These are phyloP conservation scores for Patiria pectinifera DNA, from an alignment of 53 echinoderm and acorn worm genomes.

Conservation along the genomic window DNA sequence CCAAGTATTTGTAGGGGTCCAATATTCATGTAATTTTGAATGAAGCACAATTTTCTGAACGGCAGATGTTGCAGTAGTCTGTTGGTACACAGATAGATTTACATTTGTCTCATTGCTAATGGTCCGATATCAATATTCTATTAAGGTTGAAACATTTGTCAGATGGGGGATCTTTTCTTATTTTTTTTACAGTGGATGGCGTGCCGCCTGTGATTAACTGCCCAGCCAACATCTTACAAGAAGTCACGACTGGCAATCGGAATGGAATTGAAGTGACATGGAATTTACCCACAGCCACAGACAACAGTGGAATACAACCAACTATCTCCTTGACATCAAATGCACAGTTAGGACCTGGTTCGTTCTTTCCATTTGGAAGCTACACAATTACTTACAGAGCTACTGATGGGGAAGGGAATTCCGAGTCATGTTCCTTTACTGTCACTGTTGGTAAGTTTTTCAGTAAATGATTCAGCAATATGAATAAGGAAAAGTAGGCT, in stretches of 20 bases:
- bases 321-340: conserved; percentile 25
- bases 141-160: neutral
- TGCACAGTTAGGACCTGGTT: neutral
- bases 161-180: neutral
- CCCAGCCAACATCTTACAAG: conserved; percentile 27
- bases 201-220: conserved; percentile 50
- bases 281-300: conserved; percentile 17
- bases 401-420: conserved; percentile 2
- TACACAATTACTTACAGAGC: conserved; percentile 28
- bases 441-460: conserved; percentile 45
- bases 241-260: conserved; percentile 23
- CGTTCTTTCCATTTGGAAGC: conserved; percentile 29
- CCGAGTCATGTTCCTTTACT: neutral
- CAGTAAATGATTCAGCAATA: neutral
- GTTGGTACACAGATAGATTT: too few relatives aligned
- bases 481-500: too few relatives aligned
- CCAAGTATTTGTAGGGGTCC: too few relatives aligned
- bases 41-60: too few relatives aligned
- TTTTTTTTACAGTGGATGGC: conserved; percentile 36
- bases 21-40: too few relatives aligned
- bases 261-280: neutral
- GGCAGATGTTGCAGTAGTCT: too few relatives aligned
- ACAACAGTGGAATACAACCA: neutral
- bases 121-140: too few relatives aligned
- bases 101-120: too few relatives aligned